Conservation (phyloP, 2,888 invertebrate genomes). For the Vesta saturnalis region DNA sequence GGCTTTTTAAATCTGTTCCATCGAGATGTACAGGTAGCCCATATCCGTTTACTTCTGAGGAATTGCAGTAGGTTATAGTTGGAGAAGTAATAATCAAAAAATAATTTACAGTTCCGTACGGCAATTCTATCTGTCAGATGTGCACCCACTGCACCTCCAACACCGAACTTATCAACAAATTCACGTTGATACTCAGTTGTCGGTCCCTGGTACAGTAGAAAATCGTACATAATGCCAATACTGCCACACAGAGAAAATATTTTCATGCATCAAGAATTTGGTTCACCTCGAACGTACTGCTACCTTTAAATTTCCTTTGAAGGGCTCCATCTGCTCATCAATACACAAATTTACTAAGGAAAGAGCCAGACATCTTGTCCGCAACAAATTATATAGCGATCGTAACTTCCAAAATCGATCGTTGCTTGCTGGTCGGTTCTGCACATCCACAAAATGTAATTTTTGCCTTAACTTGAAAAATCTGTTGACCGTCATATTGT, state of each 20-base stretch:
- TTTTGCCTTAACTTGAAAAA: constrained; percentile 42
- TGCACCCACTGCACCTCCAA: too few relatives aligned
- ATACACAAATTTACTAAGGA: constrained; percentile 24
- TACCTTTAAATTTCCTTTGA: constrained; percentile 16
- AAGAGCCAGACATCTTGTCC: constrained; percentile 31
- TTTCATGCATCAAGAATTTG: constrained; percentile 48
- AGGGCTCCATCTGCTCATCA: constrained; percentile 12
- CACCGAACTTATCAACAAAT: too few relatives aligned
- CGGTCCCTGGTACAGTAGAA: constrained; percentile 20
- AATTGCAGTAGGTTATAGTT: too few relatives aligned
- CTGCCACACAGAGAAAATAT: constrained; percentile 46
- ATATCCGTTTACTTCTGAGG: too few relatives aligned
- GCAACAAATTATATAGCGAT: constrained; percentile 38
- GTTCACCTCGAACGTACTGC: constrained; percentile 37
- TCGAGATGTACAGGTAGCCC: too few relatives aligned
- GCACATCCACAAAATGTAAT: constrained; percentile 43
- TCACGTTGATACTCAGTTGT: too few relatives aligned
- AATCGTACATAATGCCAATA: constrained; percentile 51
- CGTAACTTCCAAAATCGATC: constrained; percentile 43
- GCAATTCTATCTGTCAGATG: neutral
- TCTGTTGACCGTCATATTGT: too few relatives aligned
- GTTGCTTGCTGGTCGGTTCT: neutral
- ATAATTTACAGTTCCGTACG: neutral
- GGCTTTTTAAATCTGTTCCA: too few relatives aligned
- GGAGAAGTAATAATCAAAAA: too few relatives aligned